Evolutionary conservation across 2,888 invertebrate genomes (phyloP), one percentile per base, ranked within the genome.

Genomic region (Trichogramma evanescens): DNA sequence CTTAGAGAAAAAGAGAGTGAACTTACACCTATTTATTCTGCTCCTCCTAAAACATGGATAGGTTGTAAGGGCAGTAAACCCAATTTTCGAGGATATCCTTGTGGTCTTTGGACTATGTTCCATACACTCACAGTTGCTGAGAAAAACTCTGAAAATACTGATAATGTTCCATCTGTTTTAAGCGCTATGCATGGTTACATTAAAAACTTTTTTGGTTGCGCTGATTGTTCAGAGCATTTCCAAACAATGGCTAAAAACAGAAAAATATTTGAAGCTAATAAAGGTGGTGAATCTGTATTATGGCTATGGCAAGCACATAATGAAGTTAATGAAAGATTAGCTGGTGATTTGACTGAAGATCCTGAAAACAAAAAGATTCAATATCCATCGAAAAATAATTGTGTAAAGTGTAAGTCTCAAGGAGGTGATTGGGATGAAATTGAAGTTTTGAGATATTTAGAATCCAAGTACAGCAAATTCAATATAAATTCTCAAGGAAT

Each of bases 271-370:
- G 85, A 86, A 68, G 88, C 92, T 0, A 80, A 81, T 10, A 85
- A 84, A 56, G 84, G 86, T 67, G 86, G 90, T 59, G 89, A 92
- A 63, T 86, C 88, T 10, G 85, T 96, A 1, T 78, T 96, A 48
- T 98, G 96, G 95, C 79, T 98, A 39, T 98, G 97, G 97, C 83
- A 83, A 69, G 90, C 93, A 0, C 97, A 98, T 75, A 98, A 98
- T 76, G 87, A 88, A 78, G 97, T 94, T 0, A 99, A 99, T 77
- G 80, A 87, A 66, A 84, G 97, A 67, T 80, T 99, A 40, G 84
- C 90, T 38, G 91, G 93, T 0, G 94, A 95, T 76, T 66, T 79
- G 4, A 91, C 94, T 1, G 96, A 97, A 78, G 98, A 99, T 80
- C 94, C 96, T 0, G 77, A 83, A 57, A 87, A 88, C 78, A 94